Percentiles rank a stretch among this genome's conserved stretches.
Conservation (phyloP, 2,113 vertebrate genomes). For the Phaetusa simplex region DNA sequence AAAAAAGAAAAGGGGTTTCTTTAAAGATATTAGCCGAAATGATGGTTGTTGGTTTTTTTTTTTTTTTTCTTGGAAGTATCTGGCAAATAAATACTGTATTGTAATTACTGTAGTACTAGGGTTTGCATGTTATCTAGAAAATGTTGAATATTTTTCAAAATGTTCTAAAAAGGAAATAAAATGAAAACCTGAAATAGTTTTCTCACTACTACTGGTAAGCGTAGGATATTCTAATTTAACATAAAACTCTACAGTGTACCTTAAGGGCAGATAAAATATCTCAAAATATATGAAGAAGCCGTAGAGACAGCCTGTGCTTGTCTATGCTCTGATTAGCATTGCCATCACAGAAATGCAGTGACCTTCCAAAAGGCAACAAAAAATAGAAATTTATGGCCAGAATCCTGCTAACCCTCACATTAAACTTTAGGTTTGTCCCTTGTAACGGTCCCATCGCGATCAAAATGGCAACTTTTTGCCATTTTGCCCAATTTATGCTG, state of each 20-base stretch:
- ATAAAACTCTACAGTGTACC: background rate
- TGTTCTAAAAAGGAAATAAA: background rate
- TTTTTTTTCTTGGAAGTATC: background rate
- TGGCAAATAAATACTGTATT: background rate
- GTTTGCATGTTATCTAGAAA: background rate
- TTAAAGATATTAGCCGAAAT: constrained; percentile 38
- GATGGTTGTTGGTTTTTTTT: background rate
- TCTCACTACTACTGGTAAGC: background rate
- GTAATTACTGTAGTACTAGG: background rate
- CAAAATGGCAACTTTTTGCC: background rate
- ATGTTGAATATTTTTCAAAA: background rate
- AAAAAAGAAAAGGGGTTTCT: background rate
- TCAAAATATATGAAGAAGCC: background rate
- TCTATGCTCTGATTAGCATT: background rate
- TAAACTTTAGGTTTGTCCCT: background rate
- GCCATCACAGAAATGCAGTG: background rate
- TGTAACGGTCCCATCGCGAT: background rate
- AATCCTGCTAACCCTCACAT: background rate
- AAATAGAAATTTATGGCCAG: background rate
- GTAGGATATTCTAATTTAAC: background rate
- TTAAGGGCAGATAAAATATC: background rate
- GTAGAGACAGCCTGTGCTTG: background rate
- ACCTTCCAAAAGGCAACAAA: background rate
- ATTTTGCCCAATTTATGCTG: background rate
- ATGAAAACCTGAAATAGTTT: background rate